Evolutionary conservation across 2,797 vertebrate genomes (phyloP).

Genomic region (Siniperca scherzeri): DNA sequence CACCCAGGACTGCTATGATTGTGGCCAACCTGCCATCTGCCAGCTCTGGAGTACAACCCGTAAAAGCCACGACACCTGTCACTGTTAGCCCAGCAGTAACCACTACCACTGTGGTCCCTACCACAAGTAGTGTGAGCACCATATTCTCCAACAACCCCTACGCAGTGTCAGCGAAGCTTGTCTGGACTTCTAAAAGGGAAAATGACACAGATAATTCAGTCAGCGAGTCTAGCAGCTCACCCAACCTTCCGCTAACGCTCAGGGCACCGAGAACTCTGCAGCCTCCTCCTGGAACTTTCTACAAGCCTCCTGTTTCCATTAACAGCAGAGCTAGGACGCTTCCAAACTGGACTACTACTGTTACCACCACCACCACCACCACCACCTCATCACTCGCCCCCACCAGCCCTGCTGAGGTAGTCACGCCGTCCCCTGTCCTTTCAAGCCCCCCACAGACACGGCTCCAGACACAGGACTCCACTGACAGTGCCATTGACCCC

Average conservation of each 20-base stretch:
- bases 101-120: slow-evolving; percentile 39
- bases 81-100: slow-evolving; percentile 25
- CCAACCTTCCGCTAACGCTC: slow-evolving; percentile 77
- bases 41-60: slow-evolving; percentile 69
- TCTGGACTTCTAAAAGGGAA: slow-evolving; percentile 83
- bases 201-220: slow-evolving; percentile 53
- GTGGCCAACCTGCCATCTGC: slow-evolving; percentile 87
- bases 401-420: slow-evolving; percentile 10
- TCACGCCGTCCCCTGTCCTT: slow-evolving; percentile 48
- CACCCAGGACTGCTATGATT: slow-evolving; percentile 90
- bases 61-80: slow-evolving; percentile 56
- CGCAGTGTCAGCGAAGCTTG: slow-evolving; percentile 72
- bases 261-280: slow-evolving; percentile 92
- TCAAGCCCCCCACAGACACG: slow-evolving; percentile 50
- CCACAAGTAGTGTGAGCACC: slow-evolving; percentile 52
- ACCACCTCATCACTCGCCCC: slow-evolving; percentile 24
- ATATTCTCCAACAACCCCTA: slow-evolving; percentile 80
- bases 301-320: slow-evolving; percentile 89
- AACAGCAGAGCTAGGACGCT: slow-evolving; percentile 77
- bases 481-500: slow-evolving; percentile 71
- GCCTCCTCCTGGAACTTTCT: slow-evolving; percentile 95
- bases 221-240: slow-evolving; percentile 73
- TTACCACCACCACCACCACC: slow-evolving; percentile 50
- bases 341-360: slow-evolving; percentile 76
- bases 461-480: slow-evolving; percentile 79